Base-by-base conservation (phyloP, 2,797 vertebrate genomes). In the Poeciliopsis paucimaculata region DNA sequence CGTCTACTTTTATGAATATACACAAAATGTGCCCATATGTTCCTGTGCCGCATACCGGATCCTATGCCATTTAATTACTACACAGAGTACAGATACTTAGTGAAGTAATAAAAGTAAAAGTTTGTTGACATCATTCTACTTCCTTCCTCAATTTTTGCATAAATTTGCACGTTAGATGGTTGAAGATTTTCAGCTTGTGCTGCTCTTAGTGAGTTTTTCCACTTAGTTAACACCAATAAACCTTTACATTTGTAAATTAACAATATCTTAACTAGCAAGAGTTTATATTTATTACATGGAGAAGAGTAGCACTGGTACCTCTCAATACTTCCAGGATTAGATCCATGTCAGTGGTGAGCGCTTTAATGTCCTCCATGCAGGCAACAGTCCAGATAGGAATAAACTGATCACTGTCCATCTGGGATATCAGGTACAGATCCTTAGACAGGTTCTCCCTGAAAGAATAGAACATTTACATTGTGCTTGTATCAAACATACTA, bases 351-450 rank as follows among this genome's bases (percentile, higher is more conserved):
- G 97, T 97, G 15, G 98, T 99, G 80, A 99, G 95, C 76, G 97
- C 96, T 95, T 99, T 99, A 85, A 99, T 97, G 88, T 97, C 97
- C 94, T 99, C 98, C 96, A 99, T 98, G 89, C 97, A 99, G 91
- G 98, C 98, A 84, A 99, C 95, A 57, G 98, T 98, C 98, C 98
- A 99, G 91, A 99, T 97, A 1, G 98, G 97, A 86, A 99, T 93
- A 90, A 99, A 99, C 89, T 99, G 98, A 92, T 99, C 98, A 73
- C 97, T 97, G 90, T 99, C 98, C 98, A 99, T 99, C 93, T 99
- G 98, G 81, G 98, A 99, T 94, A 99, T 98, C 90, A 99, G 93
- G 92, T 99, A 99, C 62, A 99, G 96, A 92, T 99, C 98, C 94
- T 99, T 99, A 0, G 98, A 98, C 23, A 99, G 94, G 90, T 99